These are phyloP conservation scores for Palythoa caribaeorum DNA, from an alignment of 92 coral and sea anemone species.

Conservation along the genomic window DNA sequence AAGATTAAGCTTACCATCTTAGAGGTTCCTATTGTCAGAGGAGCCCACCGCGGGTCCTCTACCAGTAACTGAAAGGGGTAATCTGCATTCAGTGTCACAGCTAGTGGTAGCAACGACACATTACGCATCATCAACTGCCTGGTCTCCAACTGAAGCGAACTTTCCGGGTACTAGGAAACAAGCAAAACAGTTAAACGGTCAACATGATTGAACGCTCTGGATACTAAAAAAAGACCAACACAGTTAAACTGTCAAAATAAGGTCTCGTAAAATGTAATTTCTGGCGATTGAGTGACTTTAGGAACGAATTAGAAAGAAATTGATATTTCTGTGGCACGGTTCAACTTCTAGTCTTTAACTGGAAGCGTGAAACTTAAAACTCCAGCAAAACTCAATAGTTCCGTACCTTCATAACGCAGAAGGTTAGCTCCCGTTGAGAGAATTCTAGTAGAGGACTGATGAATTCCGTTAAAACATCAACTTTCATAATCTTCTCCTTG, in stretches of 20 bases:
- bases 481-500: slow-evolving; percentile 97
- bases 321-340: background rate
- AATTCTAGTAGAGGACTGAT: slow-evolving; percentile 93
- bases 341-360: background rate
- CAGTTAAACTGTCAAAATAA: too few species aligned
- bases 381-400: background rate
- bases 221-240: background rate
- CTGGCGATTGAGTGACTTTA: too few species aligned
- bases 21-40: slow-evolving; percentile 79
- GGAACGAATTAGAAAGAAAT: too few species aligned
- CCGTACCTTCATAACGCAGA: slow-evolving; percentile 95
- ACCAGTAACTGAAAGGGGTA: slow-evolving; percentile 93
- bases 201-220: too few species aligned
- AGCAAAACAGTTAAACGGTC: background rate
- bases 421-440: slow-evolving; percentile 88
- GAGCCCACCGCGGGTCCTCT: slow-evolving; percentile 93
- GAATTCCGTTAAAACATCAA: slow-evolving; percentile 92
- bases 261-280: too few species aligned
- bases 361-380: background rate
- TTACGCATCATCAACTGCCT: slow-evolving; percentile 95
- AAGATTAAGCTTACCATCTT: slow-evolving; percentile 66
- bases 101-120: slow-evolving; percentile 89
- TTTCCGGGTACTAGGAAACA: slow-evolving; percentile 81
- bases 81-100: slow-evolving; percentile 68
- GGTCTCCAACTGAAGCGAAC: slow-evolving; percentile 84